phyloP scores from a whole-genome alignment of 2,888 invertebrate species.

The Hypomecis atomaria region DNA sequence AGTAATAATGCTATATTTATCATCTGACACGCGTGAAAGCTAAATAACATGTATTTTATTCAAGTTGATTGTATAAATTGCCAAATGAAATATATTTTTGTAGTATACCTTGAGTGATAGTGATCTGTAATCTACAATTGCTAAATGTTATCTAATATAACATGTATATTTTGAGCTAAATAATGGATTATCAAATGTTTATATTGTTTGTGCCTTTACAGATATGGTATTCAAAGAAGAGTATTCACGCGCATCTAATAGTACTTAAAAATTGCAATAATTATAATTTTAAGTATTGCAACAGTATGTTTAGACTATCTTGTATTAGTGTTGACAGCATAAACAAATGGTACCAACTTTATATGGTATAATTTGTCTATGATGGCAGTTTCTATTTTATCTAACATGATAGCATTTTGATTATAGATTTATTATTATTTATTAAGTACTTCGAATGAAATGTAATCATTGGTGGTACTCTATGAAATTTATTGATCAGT shows the following conservation, averaged over 20 bases:
- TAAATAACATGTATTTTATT: conserved; percentile 39
- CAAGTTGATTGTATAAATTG: conserved; percentile 66
- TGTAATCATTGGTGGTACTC: conserved; percentile 15
- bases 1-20: conserved; percentile 33
- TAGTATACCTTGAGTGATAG: conserved; percentile 68
- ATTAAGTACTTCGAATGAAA: conserved; percentile 6
- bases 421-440: conserved; percentile 40
- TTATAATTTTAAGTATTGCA: conserved; percentile 58
- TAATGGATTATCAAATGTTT: conserved; percentile 46
- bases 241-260: conserved; percentile 40
- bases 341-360: no score
- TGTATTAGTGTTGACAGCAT: conserved; percentile 36
- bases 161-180: conserved; percentile 42
- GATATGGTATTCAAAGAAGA: conserved; percentile 44
- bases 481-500: conserved; percentile 26
- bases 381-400: conserved; percentile 55
- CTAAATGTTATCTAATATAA: conserved; percentile 43
- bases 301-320: conserved; percentile 51
- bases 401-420: conserved; percentile 63
- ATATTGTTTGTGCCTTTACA: conserved; percentile 80
- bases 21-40: conserved; percentile 34
- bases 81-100: conserved; percentile 83
- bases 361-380: no score
- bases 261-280: conserved; percentile 72
- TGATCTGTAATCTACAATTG: conserved; percentile 47